Conservation (phyloP, 2,113 vertebrate genomes). For the Phocoena sinus region DNA sequence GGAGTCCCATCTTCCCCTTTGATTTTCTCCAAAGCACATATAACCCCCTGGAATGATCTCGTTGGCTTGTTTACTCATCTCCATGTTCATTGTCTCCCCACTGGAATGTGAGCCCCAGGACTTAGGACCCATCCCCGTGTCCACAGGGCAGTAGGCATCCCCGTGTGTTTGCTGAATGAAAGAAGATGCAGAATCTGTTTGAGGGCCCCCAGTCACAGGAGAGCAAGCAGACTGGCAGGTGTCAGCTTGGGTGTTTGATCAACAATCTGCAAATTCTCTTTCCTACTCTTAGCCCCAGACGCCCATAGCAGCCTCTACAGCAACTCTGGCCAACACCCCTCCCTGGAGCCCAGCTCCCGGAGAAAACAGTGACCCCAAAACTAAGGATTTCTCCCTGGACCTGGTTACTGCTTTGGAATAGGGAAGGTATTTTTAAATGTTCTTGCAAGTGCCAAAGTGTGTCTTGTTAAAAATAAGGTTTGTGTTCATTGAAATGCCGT, state of each 20-base stretch:
- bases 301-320: neutral
- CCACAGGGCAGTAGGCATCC: neutral
- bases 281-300: neutral
- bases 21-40: neutral
- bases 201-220: neutral
- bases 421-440: constrained; percentile 74
- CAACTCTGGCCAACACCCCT: neutral
- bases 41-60: neutral
- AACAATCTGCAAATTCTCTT: neutral
- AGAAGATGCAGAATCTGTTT: neutral
- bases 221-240: neutral
- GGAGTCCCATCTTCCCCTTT: neutral
- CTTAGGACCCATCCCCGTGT: neutral
- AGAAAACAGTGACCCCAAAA: neutral
- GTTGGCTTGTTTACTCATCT: neutral
- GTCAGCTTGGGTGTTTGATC: neutral
- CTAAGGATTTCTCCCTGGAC: constrained; percentile 30
- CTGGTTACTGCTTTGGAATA: constrained; percentile 35
- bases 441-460: constrained; percentile 63
- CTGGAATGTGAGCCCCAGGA: neutral
- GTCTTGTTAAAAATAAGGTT: constrained; percentile 75
- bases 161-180: neutral
- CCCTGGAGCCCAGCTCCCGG: neutral
- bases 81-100: neutral
- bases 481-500: constrained; percentile 68